A percentile compares a stretch with the other conserved stretches of the same genome.
These are phyloP conservation scores for Drosophila asahinai DNA, from an alignment of 1,140 invertebrate genomes.

Conservation along the genomic window DNA sequence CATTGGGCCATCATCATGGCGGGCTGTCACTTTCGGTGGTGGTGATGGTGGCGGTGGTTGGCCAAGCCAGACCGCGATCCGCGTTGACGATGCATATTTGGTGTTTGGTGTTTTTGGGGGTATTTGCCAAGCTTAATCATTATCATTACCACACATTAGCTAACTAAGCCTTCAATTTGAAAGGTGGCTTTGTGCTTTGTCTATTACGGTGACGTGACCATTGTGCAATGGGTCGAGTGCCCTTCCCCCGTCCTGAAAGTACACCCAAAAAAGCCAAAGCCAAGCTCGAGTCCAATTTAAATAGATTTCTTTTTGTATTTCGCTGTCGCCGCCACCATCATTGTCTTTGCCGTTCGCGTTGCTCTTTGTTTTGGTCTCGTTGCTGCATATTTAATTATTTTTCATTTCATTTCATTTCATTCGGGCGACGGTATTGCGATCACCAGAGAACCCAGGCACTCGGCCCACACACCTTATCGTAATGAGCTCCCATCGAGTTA, in stretches of 20 bases:
- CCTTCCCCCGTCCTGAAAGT: slow-evolving; percentile 16
- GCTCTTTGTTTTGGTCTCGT: slow-evolving; percentile 16
- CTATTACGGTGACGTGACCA: slow-evolving; percentile 39
- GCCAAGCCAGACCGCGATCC: slow-evolving; percentile 12
- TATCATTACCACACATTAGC: slow-evolving; percentile 80
- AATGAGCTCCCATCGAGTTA: slow-evolving; percentile 17
- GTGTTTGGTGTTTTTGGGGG: slow-evolving; percentile 30
- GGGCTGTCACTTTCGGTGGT: slow-evolving; percentile 40
- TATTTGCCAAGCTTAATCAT: slow-evolving; percentile 76
- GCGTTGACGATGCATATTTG: slow-evolving; percentile 44
- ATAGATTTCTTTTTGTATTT: slow-evolving; percentile 63
- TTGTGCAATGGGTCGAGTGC: slow-evolving; percentile 68
- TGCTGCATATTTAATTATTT: slow-evolving; percentile 69
- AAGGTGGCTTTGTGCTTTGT: slow-evolving; percentile 67
- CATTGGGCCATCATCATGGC: slow-evolving; percentile 18
- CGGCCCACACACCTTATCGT: slow-evolving; percentile 12
- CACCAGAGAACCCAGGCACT: slow-evolving; percentile 28
- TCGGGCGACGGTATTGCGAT: slow-evolving; percentile 32
- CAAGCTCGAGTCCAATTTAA: slow-evolving; percentile 68
- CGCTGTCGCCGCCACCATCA: slow-evolving; percentile 6
- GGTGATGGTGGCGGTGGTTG: slow-evolving; percentile 1
- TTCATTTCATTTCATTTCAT: slow-evolving; percentile 21
- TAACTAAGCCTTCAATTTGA: slow-evolving; percentile 75
- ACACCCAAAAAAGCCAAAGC: slow-evolving; percentile 45
- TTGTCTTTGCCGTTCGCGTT: slow-evolving; percentile 36